Evolutionary conservation across 2,888 invertebrate species (phyloP).

Genomic region (Mesoligia furuncula): DNA sequence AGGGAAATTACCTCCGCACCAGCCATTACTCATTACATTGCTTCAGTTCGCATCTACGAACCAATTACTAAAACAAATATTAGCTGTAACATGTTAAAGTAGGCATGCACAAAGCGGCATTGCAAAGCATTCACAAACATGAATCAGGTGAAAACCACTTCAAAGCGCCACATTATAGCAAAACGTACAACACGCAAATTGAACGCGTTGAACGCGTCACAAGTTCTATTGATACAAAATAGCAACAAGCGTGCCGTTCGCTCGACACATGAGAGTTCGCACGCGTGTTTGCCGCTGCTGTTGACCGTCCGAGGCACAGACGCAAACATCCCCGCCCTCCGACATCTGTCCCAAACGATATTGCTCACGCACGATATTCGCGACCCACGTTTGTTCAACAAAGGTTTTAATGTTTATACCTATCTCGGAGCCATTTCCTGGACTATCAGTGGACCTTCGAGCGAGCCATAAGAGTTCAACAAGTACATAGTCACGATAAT

Average conservation of each 20-base stretch:
- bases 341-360: slow-evolving; percentile 80
- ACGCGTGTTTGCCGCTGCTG: slow-evolving; percentile 81
- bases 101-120: slow-evolving; percentile 35
- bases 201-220: slow-evolving; percentile 58
- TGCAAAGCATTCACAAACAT: slow-evolving; percentile 45
- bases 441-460: slow-evolving; percentile 44
- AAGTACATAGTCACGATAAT: slow-evolving; percentile 11
- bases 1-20: neutral
- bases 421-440: slow-evolving; percentile 71
- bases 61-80: slow-evolving; percentile 43
- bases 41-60: slow-evolving; percentile 6
- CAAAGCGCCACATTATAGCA: slow-evolving; percentile 59
- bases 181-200: slow-evolving; percentile 56
- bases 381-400: slow-evolving; percentile 76
- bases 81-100: slow-evolving; percentile 38
- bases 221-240: slow-evolving; percentile 73
- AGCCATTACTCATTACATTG: slow-evolving; percentile 10
- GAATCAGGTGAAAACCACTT: slow-evolving; percentile 64
- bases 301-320: slow-evolving; percentile 79
- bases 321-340: slow-evolving; percentile 76
- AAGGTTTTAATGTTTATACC: slow-evolving; percentile 75
- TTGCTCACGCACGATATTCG: slow-evolving; percentile 81
- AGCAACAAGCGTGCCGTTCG: slow-evolving; percentile 71
- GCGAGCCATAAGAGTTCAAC: slow-evolving; percentile 40
- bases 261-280: slow-evolving; percentile 79